These are phyloP conservation scores for Bibio marci DNA, from an alignment of 2,888 invertebrate species.

Conservation along the genomic window DNA sequence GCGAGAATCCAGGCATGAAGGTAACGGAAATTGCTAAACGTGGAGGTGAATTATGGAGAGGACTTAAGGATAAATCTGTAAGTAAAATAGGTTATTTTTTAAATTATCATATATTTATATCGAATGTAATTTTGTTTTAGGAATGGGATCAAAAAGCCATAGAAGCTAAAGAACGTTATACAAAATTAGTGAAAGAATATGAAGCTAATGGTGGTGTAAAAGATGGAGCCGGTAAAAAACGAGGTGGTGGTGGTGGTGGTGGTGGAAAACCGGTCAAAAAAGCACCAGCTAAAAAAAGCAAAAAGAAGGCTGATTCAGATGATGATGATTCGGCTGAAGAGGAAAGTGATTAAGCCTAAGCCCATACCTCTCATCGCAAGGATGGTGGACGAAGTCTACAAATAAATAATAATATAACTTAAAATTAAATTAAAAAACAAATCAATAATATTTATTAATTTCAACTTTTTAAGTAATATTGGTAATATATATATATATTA, in stretches of 20 bases:
- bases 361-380: too few relatives aligned
- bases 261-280: constrained; percentile 11
- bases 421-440: too few relatives aligned
- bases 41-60: constrained; percentile 91
- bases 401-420: too few relatives aligned
- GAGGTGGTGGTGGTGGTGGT: constrained; percentile 26
- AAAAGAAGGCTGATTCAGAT: constrained; percentile 46
- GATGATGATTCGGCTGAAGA: constrained; percentile 46
- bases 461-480: too few relatives aligned
- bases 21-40: constrained; percentile 89
- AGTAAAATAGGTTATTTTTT: constrained; percentile 22
- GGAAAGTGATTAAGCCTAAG: constrained; percentile 47
- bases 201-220: constrained; percentile 57
- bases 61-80: constrained; percentile 71
- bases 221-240: constrained; percentile 38
- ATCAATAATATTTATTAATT: too few relatives aligned
- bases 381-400: too few relatives aligned
- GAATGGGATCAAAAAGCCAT: constrained; percentile 86
- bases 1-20: constrained; percentile 77
- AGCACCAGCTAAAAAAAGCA: constrained; percentile 29
- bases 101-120: too few relatives aligned
- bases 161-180: constrained; percentile 78
- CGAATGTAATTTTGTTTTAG: too few relatives aligned
- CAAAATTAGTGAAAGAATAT: constrained; percentile 76
- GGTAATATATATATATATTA: too few relatives aligned